Evolutionary conservation across 2,113 vertebrate genomes (phyloP), one percentile per base, ranked within the genome.

Genomic region (Nanorana parkeri): DNA sequence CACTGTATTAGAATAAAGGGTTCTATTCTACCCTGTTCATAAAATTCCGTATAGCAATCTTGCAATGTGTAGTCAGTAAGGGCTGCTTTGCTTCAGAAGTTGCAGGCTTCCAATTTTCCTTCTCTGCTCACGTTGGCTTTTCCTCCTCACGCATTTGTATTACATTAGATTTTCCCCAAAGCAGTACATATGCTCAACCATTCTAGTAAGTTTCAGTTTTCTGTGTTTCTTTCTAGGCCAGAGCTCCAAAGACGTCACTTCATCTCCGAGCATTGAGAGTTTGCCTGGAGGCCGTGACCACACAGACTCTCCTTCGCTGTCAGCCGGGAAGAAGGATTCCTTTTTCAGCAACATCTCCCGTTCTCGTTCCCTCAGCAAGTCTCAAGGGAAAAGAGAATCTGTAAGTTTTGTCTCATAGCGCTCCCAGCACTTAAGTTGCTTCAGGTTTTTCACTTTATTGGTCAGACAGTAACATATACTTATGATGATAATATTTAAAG

Each of bases 361-460:
- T 47, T 97, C 98, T 0, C 97, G 96, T 74, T 99, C 97, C 51
- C 97, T 98, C 86, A 99, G 96, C 93, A 99, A 96, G 93, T 95
- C 93, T 17, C 95, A 98, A 92, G 94, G 94, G 88, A 95, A 94
- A 84, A 99, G 95, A 85, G 98, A 99, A 81, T 91, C 90, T 81
- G 96, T 98, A 89, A 92, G 96, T 91, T 78, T 55, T 80, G n/a
- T 73, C 58, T 83, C 32, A 7, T 3, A 72, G 5, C 3, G 68
- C 0, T 73, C 13, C 10, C 5, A 13, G 41, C 1, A 13, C 10
- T 47, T 47, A 2, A 13, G 81, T 56, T 71, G 65, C 68, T 78
- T 71, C 55, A 28, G 24, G 26, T 26, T 17, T 76, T 77, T 24
- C 11, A 63, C n/a, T 73, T 68, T 20, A 28, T 80, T n/a, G 26